phyloP scores from a whole-genome alignment of 2,888 invertebrate genomes.

The Odontocerum albicorne region DNA sequence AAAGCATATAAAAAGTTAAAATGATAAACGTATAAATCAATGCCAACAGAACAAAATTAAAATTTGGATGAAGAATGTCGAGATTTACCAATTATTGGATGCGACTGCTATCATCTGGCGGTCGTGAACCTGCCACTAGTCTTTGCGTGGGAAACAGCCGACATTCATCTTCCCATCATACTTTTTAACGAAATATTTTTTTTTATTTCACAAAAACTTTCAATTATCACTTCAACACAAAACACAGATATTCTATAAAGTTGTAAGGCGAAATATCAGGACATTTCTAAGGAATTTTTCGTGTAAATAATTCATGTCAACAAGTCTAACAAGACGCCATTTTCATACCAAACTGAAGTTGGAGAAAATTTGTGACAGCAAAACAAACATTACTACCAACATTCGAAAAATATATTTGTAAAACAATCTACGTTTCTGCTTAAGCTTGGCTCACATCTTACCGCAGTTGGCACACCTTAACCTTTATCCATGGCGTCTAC shows the following conservation, averaged over 20 bases:
- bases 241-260: slow-evolving; percentile 1
- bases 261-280: neutral
- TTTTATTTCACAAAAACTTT: neutral
- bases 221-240: neutral
- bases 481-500: too few relatives aligned
- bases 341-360: slow-evolving; percentile 24
- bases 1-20: too few relatives aligned
- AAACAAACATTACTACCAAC: neutral
- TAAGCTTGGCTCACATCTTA: too few relatives aligned
- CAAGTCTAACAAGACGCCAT: slow-evolving; percentile 22
- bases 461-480: too few relatives aligned
- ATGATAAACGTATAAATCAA: too few relatives aligned
- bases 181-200: neutral
- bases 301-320: slow-evolving; percentile 15
- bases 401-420: neutral
- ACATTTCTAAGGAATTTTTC: slow-evolving; percentile 6
- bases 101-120: slow-evolving; percentile 28
- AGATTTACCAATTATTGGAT: slow-evolving; percentile 24
- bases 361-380: neutral
- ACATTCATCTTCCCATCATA: slow-evolving; percentile 25
- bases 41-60: too few relatives aligned
- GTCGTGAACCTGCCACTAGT: slow-evolving; percentile 31
- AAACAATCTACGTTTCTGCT: too few relatives aligned
- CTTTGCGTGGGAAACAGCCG: slow-evolving; percentile 30
- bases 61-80: too few relatives aligned